Evolutionary conservation across 2,888 invertebrate species (phyloP), one percentile per base, ranked within the genome.

Genomic region (Cancer borealis): DNA sequence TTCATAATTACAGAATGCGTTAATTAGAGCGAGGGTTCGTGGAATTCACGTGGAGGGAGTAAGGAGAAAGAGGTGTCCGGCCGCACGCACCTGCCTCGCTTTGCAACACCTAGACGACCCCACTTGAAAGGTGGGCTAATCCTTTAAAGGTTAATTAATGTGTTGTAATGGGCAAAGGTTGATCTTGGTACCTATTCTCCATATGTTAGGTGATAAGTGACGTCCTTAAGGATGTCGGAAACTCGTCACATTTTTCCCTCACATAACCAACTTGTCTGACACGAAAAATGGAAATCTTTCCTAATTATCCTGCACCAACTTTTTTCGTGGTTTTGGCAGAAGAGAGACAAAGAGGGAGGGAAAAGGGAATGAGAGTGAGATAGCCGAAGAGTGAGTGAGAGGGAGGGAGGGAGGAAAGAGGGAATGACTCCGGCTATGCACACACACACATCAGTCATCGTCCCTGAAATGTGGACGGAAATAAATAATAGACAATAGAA

Each of bases 1-100:
- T 79, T 30, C 30, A 30, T 79, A 79, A 79, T 79, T 79, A 79
- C 30, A 79, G 79, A 26, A 30, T 79, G 79, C 12, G 79, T 8
- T 79, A 79, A 79, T 79, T 79, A 30, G 79, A 10, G 79, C n/a
- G n/a, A 66, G 66, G 66, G 66, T 66, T 66, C 66, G n/a, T 79
- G 79, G 79, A 79, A 79, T 79, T 79, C 30, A 30, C 79, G 5
- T 30, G 79, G 30, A 79, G 30, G 79, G 79, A 30, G 79, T 12
- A 79, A 79, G 12, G 79, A 79, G 79, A 30, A 79, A 79, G 30
- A 79, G 79, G 79, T 30, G 79, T 21, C n/a, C 14, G 66, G 4
- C 66, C 6, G n/a, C 66, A 66, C 66, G 79, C n/a, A 79, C 30
- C 30, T 26, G 30, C 79, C 79, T 30, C 30, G 79, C 26, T 12